A percentile compares a stretch with the other conserved stretches of the same genome.
Conservation (phyloP, 2,797 vertebrate species). For the Pteropus rufus region DNA sequence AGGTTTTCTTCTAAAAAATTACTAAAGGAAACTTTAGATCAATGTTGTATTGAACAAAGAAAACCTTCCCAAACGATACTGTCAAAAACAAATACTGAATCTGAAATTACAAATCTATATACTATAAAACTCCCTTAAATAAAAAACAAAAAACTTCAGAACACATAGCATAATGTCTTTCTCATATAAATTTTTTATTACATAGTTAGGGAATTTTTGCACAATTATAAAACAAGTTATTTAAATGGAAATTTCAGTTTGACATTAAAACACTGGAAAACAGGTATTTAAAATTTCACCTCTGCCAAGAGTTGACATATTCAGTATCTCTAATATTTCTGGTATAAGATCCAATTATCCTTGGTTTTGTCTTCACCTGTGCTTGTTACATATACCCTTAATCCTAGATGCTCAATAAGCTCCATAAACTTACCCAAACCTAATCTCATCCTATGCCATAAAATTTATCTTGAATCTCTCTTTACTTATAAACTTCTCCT, state of each 20-base stretch:
- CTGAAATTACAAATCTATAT: background rate
- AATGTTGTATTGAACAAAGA: background rate
- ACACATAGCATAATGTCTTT: background rate
- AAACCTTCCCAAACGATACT: background rate
- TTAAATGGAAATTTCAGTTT: background rate
- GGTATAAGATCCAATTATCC: background rate
- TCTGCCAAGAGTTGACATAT: background rate
- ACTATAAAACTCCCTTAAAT: background rate
- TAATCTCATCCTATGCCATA: background rate
- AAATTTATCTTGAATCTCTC: background rate
- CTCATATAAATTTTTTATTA: background rate
- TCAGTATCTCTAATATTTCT: background rate
- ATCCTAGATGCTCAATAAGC: background rate
- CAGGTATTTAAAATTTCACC: background rate
- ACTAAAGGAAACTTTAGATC: background rate
- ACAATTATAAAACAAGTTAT: background rate
- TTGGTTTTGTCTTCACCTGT: background rate
- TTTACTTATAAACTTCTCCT: background rate
- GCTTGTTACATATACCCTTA: background rate
- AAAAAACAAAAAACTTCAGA: background rate
- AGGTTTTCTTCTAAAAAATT: slow-evolving; percentile 10
- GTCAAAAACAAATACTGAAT: background rate
- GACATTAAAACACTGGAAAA: background rate
- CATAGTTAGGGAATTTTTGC: background rate
- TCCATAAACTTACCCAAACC: background rate